Evolutionary conservation across 64 coral and sea anemone genomes (phyloP).

Genomic region (Pachyseris speciosa): DNA sequence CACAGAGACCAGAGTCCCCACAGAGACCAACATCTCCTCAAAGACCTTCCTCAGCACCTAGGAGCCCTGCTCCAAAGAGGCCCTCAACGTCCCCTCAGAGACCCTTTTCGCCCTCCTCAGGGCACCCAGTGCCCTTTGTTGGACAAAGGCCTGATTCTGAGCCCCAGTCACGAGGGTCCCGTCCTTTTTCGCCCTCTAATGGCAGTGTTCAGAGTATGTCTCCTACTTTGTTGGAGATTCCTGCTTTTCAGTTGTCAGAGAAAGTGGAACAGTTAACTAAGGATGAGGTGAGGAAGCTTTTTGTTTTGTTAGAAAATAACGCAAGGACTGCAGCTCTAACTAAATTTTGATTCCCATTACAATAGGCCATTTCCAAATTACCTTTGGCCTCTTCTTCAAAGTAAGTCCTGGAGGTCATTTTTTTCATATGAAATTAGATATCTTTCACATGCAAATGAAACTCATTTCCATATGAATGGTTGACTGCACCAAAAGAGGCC

Average conservation of each 20-base stretch:
- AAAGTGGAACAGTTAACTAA: slow-evolving; percentile 84
- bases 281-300: slow-evolving; percentile 73
- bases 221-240: slow-evolving; percentile 76
- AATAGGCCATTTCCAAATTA: too few species aligned
- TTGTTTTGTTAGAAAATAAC: not conserved
- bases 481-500: too few species aligned
- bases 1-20: not conserved
- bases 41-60: slow-evolving; percentile 33
- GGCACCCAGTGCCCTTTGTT: not conserved
- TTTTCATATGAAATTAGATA: too few species aligned
- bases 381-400: too few species aligned
- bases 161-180: not conserved
- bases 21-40: not conserved
- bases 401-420: too few species aligned
- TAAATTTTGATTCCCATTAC: too few species aligned
- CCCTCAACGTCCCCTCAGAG: slow-evolving; percentile 51
- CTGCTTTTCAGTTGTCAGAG: slow-evolving; percentile 62
- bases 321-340: not conserved
- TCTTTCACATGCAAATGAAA: too few species aligned
- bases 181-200: not conserved
- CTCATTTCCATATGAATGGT: too few species aligned
- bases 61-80: slow-evolving; percentile 6
- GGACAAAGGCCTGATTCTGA: slow-evolving; percentile 7
- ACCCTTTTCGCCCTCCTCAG: slow-evolving; percentile 11
- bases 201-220: slow-evolving; percentile 18